Percentiles rank a stretch among this genome's conserved stretches.
phyloP scores from a whole-genome alignment of 2,797 vertebrate genomes.

The Salarias fasciatus region DNA sequence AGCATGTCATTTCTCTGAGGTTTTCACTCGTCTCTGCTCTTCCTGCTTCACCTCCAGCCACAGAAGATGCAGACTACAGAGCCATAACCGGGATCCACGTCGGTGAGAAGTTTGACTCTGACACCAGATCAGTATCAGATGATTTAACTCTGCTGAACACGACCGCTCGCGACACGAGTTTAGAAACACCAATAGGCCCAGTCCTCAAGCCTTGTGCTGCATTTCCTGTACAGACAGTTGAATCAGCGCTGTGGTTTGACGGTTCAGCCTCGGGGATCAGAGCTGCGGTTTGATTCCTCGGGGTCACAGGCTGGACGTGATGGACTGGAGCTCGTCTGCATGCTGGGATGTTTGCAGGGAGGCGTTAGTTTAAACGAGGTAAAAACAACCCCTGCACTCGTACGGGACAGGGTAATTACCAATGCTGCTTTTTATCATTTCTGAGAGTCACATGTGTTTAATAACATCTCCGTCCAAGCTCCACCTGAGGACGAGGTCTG shows the following conservation, averaged over 20 bases:
- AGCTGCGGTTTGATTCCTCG: slow-evolving; percentile 46
- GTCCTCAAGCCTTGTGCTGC: slow-evolving; percentile 20
- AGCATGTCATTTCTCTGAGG: slow-evolving; percentile 38
- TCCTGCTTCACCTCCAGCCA: slow-evolving; percentile 60
- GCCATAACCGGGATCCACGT: slow-evolving; percentile 76
- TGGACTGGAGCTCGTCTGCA: slow-evolving; percentile 44
- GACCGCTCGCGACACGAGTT: slow-evolving; percentile 25
- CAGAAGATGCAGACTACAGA: slow-evolving; percentile 69
- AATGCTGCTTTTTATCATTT: slow-evolving; percentile 45
- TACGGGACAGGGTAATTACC: slow-evolving; percentile 40
- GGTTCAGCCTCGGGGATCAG: slow-evolving; percentile 41
- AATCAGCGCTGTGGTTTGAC: slow-evolving; percentile 57
- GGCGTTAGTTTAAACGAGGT: slow-evolving; percentile 34
- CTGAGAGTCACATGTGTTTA: slow-evolving; percentile 52
- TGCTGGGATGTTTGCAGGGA: slow-evolving; percentile 33
- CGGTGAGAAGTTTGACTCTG: slow-evolving; percentile 68
- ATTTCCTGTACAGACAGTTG: slow-evolving; percentile 64
- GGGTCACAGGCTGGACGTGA: slow-evolving; percentile 49
- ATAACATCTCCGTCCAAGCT: slow-evolving; percentile 57
- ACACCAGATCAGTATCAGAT: slow-evolving; percentile 16
- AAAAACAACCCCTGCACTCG: slow-evolving; percentile 42
- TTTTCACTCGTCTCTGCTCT: slow-evolving; percentile 44
- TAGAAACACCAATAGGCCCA: too few species aligned
- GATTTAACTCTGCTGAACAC: slow-evolving; percentile 12
- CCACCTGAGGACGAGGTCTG: slow-evolving; percentile 46